These are phyloP conservation scores for Blera fallax DNA, from an alignment of 2,888 invertebrate species.

Conservation along the genomic window DNA sequence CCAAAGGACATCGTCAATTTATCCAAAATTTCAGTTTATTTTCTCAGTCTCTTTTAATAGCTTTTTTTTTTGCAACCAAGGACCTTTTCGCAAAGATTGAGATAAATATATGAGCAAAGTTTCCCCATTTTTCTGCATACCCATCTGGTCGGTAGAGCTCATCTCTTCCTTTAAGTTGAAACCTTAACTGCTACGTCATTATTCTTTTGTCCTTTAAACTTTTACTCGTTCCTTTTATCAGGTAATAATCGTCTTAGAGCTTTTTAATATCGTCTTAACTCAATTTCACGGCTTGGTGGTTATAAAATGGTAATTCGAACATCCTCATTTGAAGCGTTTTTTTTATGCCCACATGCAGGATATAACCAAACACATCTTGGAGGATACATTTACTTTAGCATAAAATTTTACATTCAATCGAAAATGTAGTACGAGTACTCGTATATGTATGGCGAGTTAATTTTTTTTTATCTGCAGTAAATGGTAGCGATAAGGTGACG, in stretches of 20 bases:
- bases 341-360: not conserved
- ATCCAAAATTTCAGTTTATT: not conserved
- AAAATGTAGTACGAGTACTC: not conserved
- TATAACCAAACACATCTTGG: slow-evolving; percentile 3
- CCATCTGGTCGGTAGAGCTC: slow-evolving; percentile 22
- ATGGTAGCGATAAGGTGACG: not conserved
- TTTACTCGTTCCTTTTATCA: slow-evolving; percentile 50
- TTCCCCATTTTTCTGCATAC: slow-evolving; percentile 33
- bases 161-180: not conserved
- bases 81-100: slow-evolving; percentile 1
- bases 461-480: slow-evolving; percentile 15
- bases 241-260: slow-evolving; percentile 60
- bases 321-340: slow-evolving; percentile 31
- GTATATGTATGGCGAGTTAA: slow-evolving; percentile 39
- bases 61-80: not conserved
- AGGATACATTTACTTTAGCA: slow-evolving; percentile 38
- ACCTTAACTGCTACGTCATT: slow-evolving; percentile 47
- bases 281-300: slow-evolving; percentile 59
- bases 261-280: slow-evolving; percentile 54
- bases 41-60: not conserved
- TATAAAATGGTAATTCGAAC: slow-evolving; percentile 61
- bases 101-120: slow-evolving; percentile 36
- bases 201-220: slow-evolving; percentile 57
- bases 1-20: no score
- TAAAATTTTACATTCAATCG: slow-evolving; percentile 56